Base-by-base conservation (phyloP, 2,113 vertebrate genomes). In the Muntiacus reevesi region DNA sequence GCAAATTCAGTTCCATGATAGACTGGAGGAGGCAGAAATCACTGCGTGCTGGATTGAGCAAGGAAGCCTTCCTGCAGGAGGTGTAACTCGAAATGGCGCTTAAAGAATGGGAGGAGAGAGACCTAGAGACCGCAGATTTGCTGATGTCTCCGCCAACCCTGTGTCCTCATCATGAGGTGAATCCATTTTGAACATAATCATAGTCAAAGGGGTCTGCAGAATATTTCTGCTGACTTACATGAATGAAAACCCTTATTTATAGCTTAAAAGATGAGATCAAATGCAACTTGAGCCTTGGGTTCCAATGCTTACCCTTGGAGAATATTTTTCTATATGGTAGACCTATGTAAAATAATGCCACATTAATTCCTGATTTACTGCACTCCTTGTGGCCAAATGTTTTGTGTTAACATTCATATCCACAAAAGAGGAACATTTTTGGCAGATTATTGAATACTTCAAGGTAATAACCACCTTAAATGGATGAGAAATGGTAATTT, bases 331-430 rank as follows among this genome's bases (percentile, higher is more conserved):
- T 88, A 5, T 40, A 79, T 33, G 36, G 25, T 67, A 71, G 60
- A 33, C 82, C n/a, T 82, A 13, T 54, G 50, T 83, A 71, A 62
- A 93, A 45, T 87, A 60, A 88, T 82, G 60, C 47, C 43, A 54
- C 13, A 1, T 40, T 64, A 55, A 89, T 96, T 55, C 43, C 84
- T 55, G 28, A 83, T 83, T 87, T 60, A 55, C 87, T 78, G 40
- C 82, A 87, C 92, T 90, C 50, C 86, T 83, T 54, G 59, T 86
- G 60, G 82, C 50, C 74, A 95, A 97, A 96, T 91, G 74, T 60
- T 67, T 62, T 55, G 40, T 90, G 59, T 92, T 92, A 96, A 79
- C 54, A 60, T 59, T 90, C 88, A 82, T 92, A 82, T 36, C 43
- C 67, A 82, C 82, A 84, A 92, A 92, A 95, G 62, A 91, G 89